These are phyloP conservation scores for Pecten maximus DNA, from an alignment of 2,888 invertebrate genomes.

Conservation along the genomic window DNA sequence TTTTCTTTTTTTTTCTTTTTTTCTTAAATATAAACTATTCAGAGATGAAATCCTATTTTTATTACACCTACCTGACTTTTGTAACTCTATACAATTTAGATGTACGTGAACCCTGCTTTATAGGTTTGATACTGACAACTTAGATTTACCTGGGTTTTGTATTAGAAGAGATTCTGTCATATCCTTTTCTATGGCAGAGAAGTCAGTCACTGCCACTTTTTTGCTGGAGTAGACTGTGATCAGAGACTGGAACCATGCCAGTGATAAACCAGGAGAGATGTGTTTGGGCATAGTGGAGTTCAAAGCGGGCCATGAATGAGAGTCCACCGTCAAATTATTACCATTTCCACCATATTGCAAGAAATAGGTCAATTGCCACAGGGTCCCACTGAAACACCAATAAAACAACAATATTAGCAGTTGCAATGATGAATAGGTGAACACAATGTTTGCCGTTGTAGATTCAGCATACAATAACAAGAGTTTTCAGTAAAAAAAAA, in stretches of 20 bases:
- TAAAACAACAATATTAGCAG: too few species aligned
- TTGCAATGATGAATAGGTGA: too few species aligned
- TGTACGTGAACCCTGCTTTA: too few species aligned
- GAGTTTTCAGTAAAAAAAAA: too few species aligned
- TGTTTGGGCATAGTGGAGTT: constrained; percentile 36
- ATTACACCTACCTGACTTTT: too few species aligned
- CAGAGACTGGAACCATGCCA: constrained; percentile 41
- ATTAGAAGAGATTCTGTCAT: constrained; percentile 40
- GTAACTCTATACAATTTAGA: too few species aligned
- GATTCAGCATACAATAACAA: too few species aligned
- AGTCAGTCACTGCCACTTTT: constrained; percentile 39
- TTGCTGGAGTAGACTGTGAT: constrained; percentile 42
- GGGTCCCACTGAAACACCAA: constrained; percentile 49
- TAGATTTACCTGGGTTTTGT: constrained; percentile 46
- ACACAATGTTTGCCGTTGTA: too few species aligned
- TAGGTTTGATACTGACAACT: too few species aligned
- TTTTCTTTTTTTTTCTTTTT: too few species aligned
- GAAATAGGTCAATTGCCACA: constrained; percentile 54
- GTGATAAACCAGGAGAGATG: not conserved
- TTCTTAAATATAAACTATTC: too few species aligned
- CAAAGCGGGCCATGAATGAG: constrained; percentile 58
- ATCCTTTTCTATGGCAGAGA: constrained; percentile 42
- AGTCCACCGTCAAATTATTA: constrained; percentile 50
- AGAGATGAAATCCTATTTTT: too few species aligned
- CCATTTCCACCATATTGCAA: constrained; percentile 39